A percentile compares a stretch with the other conserved stretches of the same genome.
Conservation (phyloP, 2,113 vertebrate genomes). For the Girardinichthys multiradiatus region DNA sequence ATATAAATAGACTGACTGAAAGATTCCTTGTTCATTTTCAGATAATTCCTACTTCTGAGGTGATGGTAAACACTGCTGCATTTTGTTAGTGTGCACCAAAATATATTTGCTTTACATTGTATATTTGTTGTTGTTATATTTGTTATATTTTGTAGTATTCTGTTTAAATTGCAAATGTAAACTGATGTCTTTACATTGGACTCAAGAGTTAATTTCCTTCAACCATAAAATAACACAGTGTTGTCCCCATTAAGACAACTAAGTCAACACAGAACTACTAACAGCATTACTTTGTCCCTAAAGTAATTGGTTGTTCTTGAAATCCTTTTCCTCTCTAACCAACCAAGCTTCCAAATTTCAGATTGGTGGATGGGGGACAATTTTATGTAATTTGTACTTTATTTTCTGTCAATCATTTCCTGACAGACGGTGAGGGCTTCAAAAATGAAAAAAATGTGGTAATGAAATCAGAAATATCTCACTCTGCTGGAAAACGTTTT, state of each 20-base stretch:
- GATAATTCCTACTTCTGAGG: slow-evolving; percentile 40
- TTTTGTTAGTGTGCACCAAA: slow-evolving; percentile 26
- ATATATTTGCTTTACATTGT: slow-evolving; percentile 20
- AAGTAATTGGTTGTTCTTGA: slow-evolving; percentile 12
- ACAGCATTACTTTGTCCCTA: background rate
- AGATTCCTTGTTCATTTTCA: slow-evolving; percentile 53
- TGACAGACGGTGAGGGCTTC: slow-evolving; percentile 25
- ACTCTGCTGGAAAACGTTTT: slow-evolving; percentile 32
- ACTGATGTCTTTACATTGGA: background rate
- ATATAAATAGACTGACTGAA: slow-evolving; percentile 47
- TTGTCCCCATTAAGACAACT: background rate
- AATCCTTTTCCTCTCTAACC: background rate
- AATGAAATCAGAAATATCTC: slow-evolving; percentile 18
- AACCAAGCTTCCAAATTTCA: slow-evolving; percentile 22
- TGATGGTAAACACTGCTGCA: slow-evolving; percentile 31
- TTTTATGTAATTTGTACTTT: slow-evolving; percentile 30
- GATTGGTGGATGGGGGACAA: slow-evolving; percentile 22
- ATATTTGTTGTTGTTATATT: slow-evolving; percentile 5
- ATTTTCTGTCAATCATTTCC: slow-evolving; percentile 39
- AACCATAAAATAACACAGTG: background rate
- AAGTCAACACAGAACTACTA: background rate
- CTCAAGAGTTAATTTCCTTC: background rate
- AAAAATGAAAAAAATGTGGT: slow-evolving; percentile 5
- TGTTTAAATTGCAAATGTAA: background rate
- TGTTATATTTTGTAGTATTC: background rate